These are phyloP conservation scores for Cyrtodaria siliqua DNA, from an alignment of 2,888 invertebrate genomes.

Conservation along the genomic window DNA sequence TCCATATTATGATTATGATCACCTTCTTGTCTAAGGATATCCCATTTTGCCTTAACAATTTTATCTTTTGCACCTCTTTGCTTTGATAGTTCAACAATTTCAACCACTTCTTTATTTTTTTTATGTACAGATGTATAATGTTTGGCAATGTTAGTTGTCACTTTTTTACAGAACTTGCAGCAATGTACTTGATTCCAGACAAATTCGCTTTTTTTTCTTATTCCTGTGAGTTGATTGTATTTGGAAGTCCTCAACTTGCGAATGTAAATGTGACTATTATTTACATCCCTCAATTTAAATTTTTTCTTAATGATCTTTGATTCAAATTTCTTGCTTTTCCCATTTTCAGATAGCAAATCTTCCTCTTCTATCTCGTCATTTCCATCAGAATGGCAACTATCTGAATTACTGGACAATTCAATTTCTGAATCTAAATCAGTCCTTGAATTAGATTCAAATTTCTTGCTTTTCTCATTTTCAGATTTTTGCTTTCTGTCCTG, in stretches of 20 bases:
- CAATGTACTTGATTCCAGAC: slow-evolving; percentile 29
- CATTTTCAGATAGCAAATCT: too few species aligned
- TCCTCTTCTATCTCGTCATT: too few species aligned
- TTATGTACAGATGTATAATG: slow-evolving; percentile 30
- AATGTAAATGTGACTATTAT: slow-evolving; percentile 29
- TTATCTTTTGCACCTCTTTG: slow-evolving; percentile 14
- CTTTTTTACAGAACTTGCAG: slow-evolving; percentile 40
- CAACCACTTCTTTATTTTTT: slow-evolving; percentile 33
- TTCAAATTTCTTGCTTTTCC: too few species aligned
- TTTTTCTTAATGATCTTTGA: slow-evolving; percentile 3
- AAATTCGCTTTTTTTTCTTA: slow-evolving; percentile 20
- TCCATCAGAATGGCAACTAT: too few species aligned
- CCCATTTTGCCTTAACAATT: slow-evolving; percentile 31
- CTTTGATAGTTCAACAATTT: slow-evolving; percentile 29
- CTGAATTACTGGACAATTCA: too few species aligned
- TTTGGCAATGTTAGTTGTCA: slow-evolving; percentile 15
- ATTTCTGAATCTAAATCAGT: too few species aligned
- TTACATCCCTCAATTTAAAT: slow-evolving; percentile 10
- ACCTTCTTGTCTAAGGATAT: slow-evolving; percentile 18
- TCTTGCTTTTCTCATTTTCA: too few species aligned
- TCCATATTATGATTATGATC: slow-evolving; percentile 25
- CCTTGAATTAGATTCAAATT: too few species aligned
- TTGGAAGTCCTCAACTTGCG: not conserved
- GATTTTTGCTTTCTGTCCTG: too few species aligned
- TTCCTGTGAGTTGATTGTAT: not conserved